Evolutionary conservation across 2,113 vertebrate species (phyloP).

Genomic region (Pycnonotus jocosus): DNA sequence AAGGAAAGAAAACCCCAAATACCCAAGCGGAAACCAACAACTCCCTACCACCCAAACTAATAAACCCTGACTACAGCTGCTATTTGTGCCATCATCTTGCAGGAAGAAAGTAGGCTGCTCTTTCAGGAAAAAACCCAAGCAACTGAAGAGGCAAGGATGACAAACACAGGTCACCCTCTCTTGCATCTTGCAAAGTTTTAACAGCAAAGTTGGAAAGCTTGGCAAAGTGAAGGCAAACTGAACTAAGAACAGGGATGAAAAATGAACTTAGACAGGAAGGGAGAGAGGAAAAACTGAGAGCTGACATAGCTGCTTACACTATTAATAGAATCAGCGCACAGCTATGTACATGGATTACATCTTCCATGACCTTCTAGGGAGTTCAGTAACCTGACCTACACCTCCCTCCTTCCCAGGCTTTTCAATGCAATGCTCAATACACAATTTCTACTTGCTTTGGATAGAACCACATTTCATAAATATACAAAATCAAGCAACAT

Average conservation of each 20-base stretch:
- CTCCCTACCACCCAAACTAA: neutral
- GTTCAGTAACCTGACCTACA: neutral
- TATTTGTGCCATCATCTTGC: neutral
- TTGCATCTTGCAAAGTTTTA: neutral
- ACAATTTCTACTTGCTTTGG: neutral
- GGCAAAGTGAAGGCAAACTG: neutral
- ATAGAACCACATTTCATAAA: neutral
- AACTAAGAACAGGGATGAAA: neutral
- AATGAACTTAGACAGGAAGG: neutral
- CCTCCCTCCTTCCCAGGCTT: neutral
- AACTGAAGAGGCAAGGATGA: neutral
- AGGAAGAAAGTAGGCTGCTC: neutral
- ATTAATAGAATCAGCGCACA: neutral
- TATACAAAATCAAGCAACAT: neutral
- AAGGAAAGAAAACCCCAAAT: neutral
- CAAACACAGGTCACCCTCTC: neutral
- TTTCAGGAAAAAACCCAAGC: neutral
- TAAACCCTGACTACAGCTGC: neutral
- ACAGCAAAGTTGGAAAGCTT: neutral
- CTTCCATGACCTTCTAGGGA: neutral
- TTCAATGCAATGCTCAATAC: neutral
- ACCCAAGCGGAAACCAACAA: neutral
- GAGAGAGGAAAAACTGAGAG: slow-evolving; percentile 13
- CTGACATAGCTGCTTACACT: neutral
- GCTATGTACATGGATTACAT: neutral